These are phyloP conservation scores for Cynodonichthys magdalenae DNA, from an alignment of 2,797 vertebrate species.

Conservation along the genomic window DNA sequence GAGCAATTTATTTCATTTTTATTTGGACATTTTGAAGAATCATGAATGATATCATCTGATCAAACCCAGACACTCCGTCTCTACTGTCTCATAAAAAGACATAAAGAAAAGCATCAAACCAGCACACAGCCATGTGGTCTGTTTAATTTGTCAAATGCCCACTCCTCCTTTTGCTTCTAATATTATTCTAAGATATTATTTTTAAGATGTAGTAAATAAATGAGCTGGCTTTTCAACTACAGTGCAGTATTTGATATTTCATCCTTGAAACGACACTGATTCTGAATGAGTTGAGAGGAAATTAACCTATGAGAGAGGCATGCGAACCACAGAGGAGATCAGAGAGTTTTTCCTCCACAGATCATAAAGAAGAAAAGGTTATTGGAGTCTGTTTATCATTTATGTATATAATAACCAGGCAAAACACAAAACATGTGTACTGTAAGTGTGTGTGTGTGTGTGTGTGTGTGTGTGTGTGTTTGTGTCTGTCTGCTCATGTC, in stretches of 20 bases:
- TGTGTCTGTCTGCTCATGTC: constrained; percentile 50
- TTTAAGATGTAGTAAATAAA: constrained; percentile 43
- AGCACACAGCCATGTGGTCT: constrained; percentile 57
- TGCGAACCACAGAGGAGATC: constrained; percentile 55
- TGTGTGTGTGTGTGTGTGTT: constrained; percentile 38
- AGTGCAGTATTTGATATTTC: constrained; percentile 39
- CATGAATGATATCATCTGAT: constrained; percentile 81
- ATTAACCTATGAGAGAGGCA: constrained; percentile 41
- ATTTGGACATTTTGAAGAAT: constrained; percentile 79
- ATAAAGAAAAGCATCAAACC: constrained; percentile 63
- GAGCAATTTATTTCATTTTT: constrained; percentile 75
- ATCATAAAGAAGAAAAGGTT: constrained; percentile 55
- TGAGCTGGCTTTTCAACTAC: constrained; percentile 36
- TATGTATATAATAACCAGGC: constrained; percentile 63
- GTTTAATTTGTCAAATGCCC: constrained; percentile 71
- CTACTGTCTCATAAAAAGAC: constrained; percentile 72
- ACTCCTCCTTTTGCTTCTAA: constrained; percentile 48
- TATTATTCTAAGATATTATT: constrained; percentile 29
- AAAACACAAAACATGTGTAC: constrained; percentile 31
- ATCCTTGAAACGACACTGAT: constrained; percentile 54
- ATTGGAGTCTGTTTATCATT: constrained; percentile 57
- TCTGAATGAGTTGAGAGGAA: constrained; percentile 53
- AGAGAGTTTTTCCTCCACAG: constrained; percentile 61
- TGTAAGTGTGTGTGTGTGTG: constrained; percentile 25
- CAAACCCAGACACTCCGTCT: constrained; percentile 82